A percentile compares a stretch with the other conserved stretches of the same genome.
phyloP scores from a whole-genome alignment of 2,888 invertebrate genomes.

The Melanotus villosus region DNA sequence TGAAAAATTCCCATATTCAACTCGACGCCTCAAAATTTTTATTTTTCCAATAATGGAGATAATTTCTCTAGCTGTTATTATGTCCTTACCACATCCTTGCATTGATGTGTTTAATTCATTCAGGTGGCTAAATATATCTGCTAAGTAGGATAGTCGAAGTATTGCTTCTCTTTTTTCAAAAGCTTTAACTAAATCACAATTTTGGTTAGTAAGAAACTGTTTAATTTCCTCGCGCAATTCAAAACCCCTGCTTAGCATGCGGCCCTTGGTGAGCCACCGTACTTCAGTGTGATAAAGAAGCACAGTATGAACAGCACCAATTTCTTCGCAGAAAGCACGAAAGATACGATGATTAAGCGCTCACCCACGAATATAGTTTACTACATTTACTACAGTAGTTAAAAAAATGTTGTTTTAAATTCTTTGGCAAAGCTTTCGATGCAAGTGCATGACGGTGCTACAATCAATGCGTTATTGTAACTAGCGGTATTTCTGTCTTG shows the following conservation, averaged over 20 bases:
- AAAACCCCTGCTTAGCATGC: conserved; percentile 22
- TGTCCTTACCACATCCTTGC: not conserved
- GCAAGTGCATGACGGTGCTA: too few species aligned
- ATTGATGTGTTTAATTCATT: not conserved
- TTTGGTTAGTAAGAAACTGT: conserved; percentile 11
- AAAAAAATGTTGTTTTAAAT: not conserved
- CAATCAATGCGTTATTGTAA: too few species aligned
- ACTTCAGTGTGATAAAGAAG: conserved; percentile 26
- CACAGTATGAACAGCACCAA: conserved; percentile 31
- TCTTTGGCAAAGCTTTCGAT: too few species aligned
- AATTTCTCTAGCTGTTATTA: not conserved
- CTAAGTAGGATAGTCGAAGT: not conserved
- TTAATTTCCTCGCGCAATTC: conserved; percentile 16
- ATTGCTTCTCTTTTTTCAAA: not conserved
- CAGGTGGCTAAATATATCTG: conserved; percentile 1
- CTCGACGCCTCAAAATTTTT: not conserved
- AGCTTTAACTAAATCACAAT: conserved; percentile 6
- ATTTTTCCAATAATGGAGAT: not conserved
- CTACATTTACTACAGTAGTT: conserved; percentile 28
- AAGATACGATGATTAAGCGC: conserved; percentile 22
- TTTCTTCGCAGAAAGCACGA: conserved; percentile 32
- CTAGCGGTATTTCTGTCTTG: too few species aligned
- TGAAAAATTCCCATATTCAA: not conserved
- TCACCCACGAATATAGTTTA: conserved; percentile 27
- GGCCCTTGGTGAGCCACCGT: conserved; percentile 26